These are phyloP conservation scores for Yasuhikotakia modesta DNA, from an alignment of 2,797 vertebrate species.

Conservation along the genomic window DNA sequence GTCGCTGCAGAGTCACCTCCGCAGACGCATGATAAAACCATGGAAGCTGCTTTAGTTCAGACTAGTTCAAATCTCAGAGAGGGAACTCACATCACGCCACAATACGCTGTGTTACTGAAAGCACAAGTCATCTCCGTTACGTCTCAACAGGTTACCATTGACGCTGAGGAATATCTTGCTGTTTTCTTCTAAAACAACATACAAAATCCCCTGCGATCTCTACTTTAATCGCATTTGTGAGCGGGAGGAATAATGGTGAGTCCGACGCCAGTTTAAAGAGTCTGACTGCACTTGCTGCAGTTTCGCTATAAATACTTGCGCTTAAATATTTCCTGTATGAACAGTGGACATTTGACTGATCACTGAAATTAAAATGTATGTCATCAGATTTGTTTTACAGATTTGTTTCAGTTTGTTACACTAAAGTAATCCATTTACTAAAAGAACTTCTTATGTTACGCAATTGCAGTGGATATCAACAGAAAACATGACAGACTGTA, in stretches of 20 bases:
- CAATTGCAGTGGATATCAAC: background rate
- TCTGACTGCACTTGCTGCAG: conserved; percentile 36
- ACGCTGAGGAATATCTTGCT: conserved; percentile 3
- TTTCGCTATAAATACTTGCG: background rate
- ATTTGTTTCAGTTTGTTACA: background rate
- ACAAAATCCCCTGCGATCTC: background rate
- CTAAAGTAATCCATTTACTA: background rate
- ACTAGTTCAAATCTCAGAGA: conserved; percentile 73
- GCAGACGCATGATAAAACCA: background rate
- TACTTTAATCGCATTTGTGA: background rate
- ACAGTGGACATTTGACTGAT: background rate
- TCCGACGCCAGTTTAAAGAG: conserved; percentile 10
- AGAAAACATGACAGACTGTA: background rate
- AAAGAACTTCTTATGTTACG: background rate
- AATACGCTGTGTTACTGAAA: conserved; percentile 30
- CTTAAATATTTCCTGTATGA: too few species aligned
- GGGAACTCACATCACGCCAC: conserved; percentile 66
- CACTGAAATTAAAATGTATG: background rate
- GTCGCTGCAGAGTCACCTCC: conserved; percentile 32
- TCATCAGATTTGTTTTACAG: background rate
- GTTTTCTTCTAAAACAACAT: background rate
- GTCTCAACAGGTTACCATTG: background rate
- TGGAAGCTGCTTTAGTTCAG: background rate
- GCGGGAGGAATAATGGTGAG: conserved; percentile 45
- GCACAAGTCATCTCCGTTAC: background rate